Evolutionary conservation across 2,888 invertebrate genomes (phyloP).

Genomic region (Leptura quadrifasciata): DNA sequence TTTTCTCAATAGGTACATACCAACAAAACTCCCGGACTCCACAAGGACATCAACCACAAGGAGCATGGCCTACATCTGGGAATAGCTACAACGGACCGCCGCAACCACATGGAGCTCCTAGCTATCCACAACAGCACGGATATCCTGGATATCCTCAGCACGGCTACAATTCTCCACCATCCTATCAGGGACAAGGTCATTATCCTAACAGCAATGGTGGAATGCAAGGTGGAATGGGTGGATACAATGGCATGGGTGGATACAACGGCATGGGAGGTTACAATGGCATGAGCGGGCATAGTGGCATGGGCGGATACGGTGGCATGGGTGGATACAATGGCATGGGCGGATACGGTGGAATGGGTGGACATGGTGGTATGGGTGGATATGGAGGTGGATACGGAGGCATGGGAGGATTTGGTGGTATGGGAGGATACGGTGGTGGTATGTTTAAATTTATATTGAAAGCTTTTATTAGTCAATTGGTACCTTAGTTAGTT

Average conservation of each 20-base stretch:
- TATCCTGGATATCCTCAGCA: conserved; percentile 36
- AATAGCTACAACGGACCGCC: conserved; percentile 31
- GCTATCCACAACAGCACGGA: conserved; percentile 43
- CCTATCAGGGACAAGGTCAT: neutral
- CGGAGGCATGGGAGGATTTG: conserved; percentile 29
- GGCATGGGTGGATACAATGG: conserved; percentile 42
- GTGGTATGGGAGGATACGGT: conserved; percentile 55
- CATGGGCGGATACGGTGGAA: conserved; percentile 53
- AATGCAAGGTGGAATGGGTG: conserved; percentile 46
- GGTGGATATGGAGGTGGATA: conserved; percentile 52
- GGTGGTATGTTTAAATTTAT: conserved; percentile 42
- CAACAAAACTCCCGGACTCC: conserved; percentile 42
- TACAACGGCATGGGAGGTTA: conserved; percentile 47
- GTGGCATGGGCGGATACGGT: conserved; percentile 50
- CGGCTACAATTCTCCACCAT: conserved; percentile 41
- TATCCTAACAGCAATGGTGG: conserved; percentile 42
- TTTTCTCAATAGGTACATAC: conserved; percentile 4
- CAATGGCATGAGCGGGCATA: conserved; percentile 23
- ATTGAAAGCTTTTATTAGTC: too few relatives aligned
- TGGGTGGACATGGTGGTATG: conserved; percentile 51
- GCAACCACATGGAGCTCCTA: conserved; percentile 34
- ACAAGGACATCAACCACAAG: conserved; percentile 40
- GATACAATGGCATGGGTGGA: conserved; percentile 49
- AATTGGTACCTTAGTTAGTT: too few relatives aligned
- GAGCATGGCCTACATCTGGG: conserved; percentile 38